These are phyloP conservation scores for Zoroaster sp. DNA, from an alignment of 53 echinoderm and acorn worm species.

Conservation along the genomic window DNA sequence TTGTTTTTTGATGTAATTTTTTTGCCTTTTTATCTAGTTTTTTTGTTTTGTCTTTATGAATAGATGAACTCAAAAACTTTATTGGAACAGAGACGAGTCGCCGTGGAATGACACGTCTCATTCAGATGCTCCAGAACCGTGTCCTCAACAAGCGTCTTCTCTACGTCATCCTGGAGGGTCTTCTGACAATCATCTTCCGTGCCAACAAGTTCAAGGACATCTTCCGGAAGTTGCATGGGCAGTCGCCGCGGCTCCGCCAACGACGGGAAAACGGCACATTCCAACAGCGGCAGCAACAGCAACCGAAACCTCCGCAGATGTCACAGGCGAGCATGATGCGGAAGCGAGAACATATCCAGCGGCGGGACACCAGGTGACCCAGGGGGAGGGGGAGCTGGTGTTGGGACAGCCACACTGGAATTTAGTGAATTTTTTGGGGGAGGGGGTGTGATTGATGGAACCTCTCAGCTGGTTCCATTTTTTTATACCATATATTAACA, in stretches of 20 bases:
- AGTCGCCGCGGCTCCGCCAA: slow-evolving; percentile 88
- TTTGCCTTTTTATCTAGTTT: no score
- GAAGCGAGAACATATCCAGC: neutral
- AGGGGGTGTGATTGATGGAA: neutral
- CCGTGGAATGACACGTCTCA: slow-evolving; percentile 81
- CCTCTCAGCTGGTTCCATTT: neutral
- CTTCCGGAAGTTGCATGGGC: slow-evolving; percentile 86
- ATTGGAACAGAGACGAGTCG: slow-evolving; percentile 95
- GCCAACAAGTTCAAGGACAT: slow-evolving; percentile 82
- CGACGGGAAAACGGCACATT: slow-evolving; percentile 65
- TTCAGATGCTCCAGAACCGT: slow-evolving; percentile 93
- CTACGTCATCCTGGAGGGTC: slow-evolving; percentile 88
- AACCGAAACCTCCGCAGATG: slow-evolving; percentile 5
- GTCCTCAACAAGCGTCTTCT: slow-evolving; percentile 91
- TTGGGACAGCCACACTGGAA: neutral
- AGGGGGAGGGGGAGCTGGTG: neutral
- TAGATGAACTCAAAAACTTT: slow-evolving; percentile 98
- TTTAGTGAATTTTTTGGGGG: neutral
- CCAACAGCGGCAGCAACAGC: neutral
- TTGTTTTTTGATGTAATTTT: no score
- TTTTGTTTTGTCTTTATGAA: neutral
- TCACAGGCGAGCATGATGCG: neutral
- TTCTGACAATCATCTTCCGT: slow-evolving; percentile 79
- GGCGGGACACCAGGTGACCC: slow-evolving; percentile 73
- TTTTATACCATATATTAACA: no score